phyloP scores from a whole-genome alignment of 2,113 vertebrate species.

The Ciconia boyciana region DNA sequence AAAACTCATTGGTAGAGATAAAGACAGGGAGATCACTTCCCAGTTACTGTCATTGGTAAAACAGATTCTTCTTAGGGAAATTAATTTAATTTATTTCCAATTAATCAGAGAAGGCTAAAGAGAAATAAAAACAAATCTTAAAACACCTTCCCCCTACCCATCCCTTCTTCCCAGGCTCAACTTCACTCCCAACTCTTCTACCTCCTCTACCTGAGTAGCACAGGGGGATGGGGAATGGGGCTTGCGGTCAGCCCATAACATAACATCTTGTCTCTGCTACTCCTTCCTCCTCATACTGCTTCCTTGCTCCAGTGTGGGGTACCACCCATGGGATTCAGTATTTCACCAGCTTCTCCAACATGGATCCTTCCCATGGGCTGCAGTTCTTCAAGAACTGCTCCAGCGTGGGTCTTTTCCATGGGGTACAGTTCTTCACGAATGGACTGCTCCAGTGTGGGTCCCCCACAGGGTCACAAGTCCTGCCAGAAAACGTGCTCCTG shows the following conservation, averaged over 20 bases:
- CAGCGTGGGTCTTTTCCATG: neutral
- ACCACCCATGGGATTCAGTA: neutral
- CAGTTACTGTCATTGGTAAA: neutral
- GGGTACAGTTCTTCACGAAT: neutral
- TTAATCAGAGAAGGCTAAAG: neutral
- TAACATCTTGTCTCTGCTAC: neutral
- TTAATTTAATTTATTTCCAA: neutral
- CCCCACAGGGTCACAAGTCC: neutral
- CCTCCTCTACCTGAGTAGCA: neutral
- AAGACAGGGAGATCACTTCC: neutral
- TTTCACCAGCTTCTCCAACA: neutral
- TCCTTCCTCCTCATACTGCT: neutral
- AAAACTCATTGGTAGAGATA: neutral
- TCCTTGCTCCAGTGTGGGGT: neutral
- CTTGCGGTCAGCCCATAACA: neutral
- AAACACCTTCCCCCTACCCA: neutral
- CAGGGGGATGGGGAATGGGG: neutral
- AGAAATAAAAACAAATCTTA: neutral
- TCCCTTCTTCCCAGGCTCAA: neutral
- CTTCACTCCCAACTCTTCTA: neutral
- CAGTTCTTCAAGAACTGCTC: neutral
- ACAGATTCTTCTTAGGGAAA: neutral
- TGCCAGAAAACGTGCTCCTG: neutral
- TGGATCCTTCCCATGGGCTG: neutral
- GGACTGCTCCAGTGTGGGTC: neutral